Conservation (phyloP, 2,888 invertebrate genomes). For the Sphaeridia pumilis region DNA sequence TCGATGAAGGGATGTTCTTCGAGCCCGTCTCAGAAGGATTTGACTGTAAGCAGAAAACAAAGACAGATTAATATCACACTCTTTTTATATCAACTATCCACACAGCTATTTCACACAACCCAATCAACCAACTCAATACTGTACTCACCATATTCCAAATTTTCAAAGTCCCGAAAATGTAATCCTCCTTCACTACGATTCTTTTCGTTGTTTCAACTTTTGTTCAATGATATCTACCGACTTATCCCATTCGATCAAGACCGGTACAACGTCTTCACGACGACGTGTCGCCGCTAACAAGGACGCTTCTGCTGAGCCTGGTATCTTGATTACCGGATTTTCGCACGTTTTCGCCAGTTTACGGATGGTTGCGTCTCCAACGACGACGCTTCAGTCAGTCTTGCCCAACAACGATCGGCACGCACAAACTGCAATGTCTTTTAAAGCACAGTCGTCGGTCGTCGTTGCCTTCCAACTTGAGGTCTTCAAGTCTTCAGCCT, state of each 20-base stretch:
- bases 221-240: neutral
- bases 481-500: neutral
- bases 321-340: too few relatives aligned
- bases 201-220: neutral
- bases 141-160: neutral
- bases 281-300: too few relatives aligned
- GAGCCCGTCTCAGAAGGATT: neutral
- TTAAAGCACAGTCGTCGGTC: too few relatives aligned
- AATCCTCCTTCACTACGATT: neutral
- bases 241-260: constrained; percentile 1
- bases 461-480: too few relatives aligned
- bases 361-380: too few relatives aligned
- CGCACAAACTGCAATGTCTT: too few relatives aligned
- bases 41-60: neutral
- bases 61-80: neutral
- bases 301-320: neutral
- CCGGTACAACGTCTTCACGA: too few relatives aligned
- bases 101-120: neutral
- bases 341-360: neutral
- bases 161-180: neutral
- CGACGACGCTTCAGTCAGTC: neutral
- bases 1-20: neutral
- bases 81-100: neutral
- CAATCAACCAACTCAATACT: neutral
- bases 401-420: neutral